Percentiles rank a stretch among this genome's conserved stretches.
These are phyloP conservation scores for Pelmatolapia mariae DNA, from an alignment of 2,113 vertebrate genomes.

Conservation along the genomic window DNA sequence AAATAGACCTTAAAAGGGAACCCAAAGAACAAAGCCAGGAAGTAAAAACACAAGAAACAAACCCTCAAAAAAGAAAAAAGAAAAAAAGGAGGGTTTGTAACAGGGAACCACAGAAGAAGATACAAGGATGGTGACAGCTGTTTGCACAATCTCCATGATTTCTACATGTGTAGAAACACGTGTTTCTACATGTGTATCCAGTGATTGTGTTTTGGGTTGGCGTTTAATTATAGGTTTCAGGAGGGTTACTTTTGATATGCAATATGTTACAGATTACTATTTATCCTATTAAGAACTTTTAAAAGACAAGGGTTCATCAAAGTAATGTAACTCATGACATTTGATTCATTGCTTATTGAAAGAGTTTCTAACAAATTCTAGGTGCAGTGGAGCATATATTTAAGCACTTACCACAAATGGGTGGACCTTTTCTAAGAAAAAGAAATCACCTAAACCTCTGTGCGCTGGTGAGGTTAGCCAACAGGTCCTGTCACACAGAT, in stretches of 20 bases:
- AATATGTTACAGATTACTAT: background rate
- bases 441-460: background rate
- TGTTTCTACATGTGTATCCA: background rate
- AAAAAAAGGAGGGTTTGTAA: background rate
- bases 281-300: background rate
- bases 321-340: background rate
- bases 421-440: background rate
- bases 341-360: background rate
- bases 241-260: background rate
- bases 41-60: background rate
- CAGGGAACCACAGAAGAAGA: background rate
- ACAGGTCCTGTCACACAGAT: rapidly evolving
- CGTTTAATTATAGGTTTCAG: background rate
- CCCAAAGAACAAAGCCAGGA: background rate
- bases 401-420: background rate
- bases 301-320: background rate
- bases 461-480: background rate
- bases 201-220: background rate
- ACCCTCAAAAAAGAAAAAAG: background rate
- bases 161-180: rapidly evolving
- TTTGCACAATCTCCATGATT: background rate
- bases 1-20: background rate
- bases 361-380: background rate
- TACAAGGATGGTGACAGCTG: background rate
- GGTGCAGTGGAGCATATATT: background rate